Evolutionary conservation across 2,113 vertebrate genomes (phyloP).

Genomic region (Bubo scandiacus): DNA sequence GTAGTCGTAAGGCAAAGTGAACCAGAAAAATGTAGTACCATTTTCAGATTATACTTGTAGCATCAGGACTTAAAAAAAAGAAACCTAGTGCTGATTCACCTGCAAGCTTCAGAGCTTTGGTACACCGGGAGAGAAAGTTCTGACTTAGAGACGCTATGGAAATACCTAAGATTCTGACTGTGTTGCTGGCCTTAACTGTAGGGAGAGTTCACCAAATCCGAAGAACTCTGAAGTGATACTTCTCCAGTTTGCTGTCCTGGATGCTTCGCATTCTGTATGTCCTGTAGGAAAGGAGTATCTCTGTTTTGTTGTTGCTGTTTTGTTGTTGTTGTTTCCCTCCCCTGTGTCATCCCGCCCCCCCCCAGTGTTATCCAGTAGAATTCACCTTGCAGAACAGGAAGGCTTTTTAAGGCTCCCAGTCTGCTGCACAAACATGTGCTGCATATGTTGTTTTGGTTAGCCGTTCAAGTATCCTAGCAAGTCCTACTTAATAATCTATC

Average conservation of each 20-base stretch:
- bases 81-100: neutral
- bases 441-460: slow-evolving; percentile 13
- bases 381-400: neutral
- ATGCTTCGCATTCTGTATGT: neutral
- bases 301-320: neutral
- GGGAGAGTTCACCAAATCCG: neutral
- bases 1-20: neutral
- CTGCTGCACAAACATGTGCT: neutral
- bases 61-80: neutral
- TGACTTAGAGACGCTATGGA: neutral
- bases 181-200: neutral
- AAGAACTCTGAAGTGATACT: neutral
- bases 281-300: neutral
- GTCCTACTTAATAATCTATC: slow-evolving; percentile 43
- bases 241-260: neutral
- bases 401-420: neutral
- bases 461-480: slow-evolving; percentile 38
- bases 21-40: neutral
- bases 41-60: neutral
- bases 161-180: neutral
- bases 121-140: neutral
- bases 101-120: neutral
- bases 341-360: neutral
- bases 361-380: neutral
- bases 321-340: neutral